Evolutionary conservation across 1,140 invertebrate genomes (phyloP).

Genomic region (Panonychus citri): DNA sequence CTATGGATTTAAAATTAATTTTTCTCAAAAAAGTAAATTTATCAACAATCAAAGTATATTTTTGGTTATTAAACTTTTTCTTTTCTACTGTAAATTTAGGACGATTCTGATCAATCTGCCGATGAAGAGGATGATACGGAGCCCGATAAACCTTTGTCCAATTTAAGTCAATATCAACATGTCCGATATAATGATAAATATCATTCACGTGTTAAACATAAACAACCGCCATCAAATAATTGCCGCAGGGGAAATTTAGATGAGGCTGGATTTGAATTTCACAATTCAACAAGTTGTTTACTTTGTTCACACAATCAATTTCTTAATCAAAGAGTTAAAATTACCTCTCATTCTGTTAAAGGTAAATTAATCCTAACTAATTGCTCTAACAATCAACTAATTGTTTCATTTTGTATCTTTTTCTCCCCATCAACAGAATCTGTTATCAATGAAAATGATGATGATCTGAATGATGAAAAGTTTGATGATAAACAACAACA

Average conservation of each 20-base stretch:
- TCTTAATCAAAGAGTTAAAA: neutral
- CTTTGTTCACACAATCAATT: constrained; percentile 18
- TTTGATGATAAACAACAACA: too few species aligned
- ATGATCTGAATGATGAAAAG: too few species aligned
- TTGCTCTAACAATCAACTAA: neutral
- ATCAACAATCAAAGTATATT: neutral
- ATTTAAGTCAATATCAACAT: too few species aligned
- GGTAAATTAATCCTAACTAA: neutral
- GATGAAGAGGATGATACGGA: neutral
- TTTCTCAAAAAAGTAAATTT: constrained; percentile 7
- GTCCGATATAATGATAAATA: neutral
- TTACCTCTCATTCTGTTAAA: neutral
- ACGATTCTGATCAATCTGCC: too few species aligned
- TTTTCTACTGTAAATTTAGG: too few species aligned
- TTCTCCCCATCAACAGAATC: neutral
- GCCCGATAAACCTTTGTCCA: too few species aligned
- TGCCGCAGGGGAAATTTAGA: neutral
- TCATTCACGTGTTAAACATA: neutral
- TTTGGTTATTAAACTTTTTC: neutral
- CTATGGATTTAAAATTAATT: constrained; percentile 7
- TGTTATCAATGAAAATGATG: neutral
- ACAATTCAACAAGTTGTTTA: constrained; percentile 27
- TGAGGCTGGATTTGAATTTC: constrained; percentile 11
- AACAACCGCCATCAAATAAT: too few species aligned
- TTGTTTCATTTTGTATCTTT: neutral